Percentiles rank a stretch among this genome's conserved stretches.
Conservation (phyloP, 2,888 invertebrate genomes). For the Andricus curvator region DNA sequence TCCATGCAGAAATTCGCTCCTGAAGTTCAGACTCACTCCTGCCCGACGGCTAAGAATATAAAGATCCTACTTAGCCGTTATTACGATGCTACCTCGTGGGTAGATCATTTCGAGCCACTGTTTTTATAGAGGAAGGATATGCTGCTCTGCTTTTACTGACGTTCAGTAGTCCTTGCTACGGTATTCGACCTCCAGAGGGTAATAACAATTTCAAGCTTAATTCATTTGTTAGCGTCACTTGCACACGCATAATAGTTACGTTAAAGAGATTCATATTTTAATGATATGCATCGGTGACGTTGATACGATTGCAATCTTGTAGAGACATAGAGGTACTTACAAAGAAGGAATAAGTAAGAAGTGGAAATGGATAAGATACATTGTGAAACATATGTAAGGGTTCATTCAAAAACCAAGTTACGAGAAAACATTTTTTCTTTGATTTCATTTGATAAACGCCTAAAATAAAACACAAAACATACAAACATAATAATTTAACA, state of each 20-base stretch:
- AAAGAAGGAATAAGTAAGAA: background rate
- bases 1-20: slow-evolving; percentile 43
- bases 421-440: too few relatives aligned
- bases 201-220: slow-evolving; percentile 38
- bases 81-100: slow-evolving; percentile 73
- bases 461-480: too few relatives aligned
- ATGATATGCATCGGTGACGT: background rate
- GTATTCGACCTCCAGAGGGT: slow-evolving; percentile 6
- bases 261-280: slow-evolving; percentile 21
- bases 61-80: slow-evolving; percentile 77
- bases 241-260: slow-evolving; percentile 12
- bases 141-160: slow-evolving; percentile 26
- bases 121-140: slow-evolving; percentile 59
- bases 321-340: background rate
- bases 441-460: too few relatives aligned
- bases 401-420: too few relatives aligned
- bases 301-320: background rate
- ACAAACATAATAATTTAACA: too few relatives aligned
- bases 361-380: background rate
- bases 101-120: slow-evolving; percentile 73
- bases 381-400: background rate
- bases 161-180: slow-evolving; percentile 30
- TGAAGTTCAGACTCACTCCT: slow-evolving; percentile 55
- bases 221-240: slow-evolving; percentile 36
- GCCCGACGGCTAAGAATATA: slow-evolving; percentile 77